These are phyloP conservation scores for Eupithecia abbreviata DNA, from an alignment of 2,888 invertebrate species.

Conservation along the genomic window DNA sequence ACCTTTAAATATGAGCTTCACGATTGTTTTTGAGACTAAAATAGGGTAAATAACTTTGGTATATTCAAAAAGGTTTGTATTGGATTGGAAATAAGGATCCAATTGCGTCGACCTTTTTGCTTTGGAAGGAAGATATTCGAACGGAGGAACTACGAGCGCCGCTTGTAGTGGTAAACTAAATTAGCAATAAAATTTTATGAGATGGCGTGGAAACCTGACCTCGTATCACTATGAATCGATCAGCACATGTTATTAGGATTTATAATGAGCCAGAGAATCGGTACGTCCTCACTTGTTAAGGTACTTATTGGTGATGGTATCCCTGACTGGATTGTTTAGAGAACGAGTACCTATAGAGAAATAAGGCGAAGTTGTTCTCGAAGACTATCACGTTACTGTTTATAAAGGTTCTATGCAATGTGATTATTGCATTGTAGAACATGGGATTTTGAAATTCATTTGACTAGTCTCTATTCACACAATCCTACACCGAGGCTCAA, in stretches of 20 bases:
- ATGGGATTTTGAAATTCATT: not conserved
- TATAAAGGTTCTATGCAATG: not conserved
- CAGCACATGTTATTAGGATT: constrained; percentile 60
- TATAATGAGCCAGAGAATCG: constrained; percentile 59
- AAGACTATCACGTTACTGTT: not conserved
- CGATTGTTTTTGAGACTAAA: not conserved
- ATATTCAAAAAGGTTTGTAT: constrained; percentile 6
- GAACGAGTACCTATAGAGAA: not conserved
- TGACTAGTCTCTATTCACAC: not conserved
- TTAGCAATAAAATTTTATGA: constrained; percentile 67
- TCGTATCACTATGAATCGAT: constrained; percentile 67
- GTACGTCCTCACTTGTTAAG: constrained; percentile 53
- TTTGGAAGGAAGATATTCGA: constrained; percentile 29
- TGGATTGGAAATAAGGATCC: constrained; percentile 6
- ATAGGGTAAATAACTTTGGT: not conserved
- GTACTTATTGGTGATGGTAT: constrained; percentile 62
- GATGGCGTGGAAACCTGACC: constrained; percentile 56
- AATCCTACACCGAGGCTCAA: not conserved
- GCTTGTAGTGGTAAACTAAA: constrained; percentile 47
- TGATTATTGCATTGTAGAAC: not conserved
- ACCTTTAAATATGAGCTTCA: not conserved
- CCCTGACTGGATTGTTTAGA: constrained; percentile 56
- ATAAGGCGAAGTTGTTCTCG: not conserved
- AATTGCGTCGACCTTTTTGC: constrained; percentile 9
- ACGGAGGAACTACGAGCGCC: not conserved